Base-by-base conservation (phyloP, 2,888 invertebrate species). In the Teleiodes luculella region DNA sequence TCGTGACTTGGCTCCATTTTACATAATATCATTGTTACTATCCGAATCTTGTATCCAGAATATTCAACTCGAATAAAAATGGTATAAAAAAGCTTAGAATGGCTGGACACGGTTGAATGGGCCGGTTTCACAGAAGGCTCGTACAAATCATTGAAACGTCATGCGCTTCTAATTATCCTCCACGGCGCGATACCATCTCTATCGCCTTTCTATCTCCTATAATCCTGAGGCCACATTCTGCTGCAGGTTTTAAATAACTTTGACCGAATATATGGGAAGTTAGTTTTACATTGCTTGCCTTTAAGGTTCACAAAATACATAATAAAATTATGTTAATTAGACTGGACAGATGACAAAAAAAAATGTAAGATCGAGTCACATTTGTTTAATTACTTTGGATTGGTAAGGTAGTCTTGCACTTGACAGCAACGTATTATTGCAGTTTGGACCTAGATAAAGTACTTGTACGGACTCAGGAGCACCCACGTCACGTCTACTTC, bases 141-240 rank as follows among this genome's bases (percentile, higher is more conserved):
- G 54, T 63, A 78, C 79, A 79, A 78, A 80, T 79, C 79, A 79
- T 68, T 60, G 66, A 51, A 64, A 69, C 68, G 64, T 73, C 75
- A 73, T 71, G 66, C 64, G 65, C 67, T 67, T 68, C 66, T 79
- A 81, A 83, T 83, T 80, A 81, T 73, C 71, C 63, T 13, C 43
- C 24, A n/a, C 60, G 60, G 63, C 59, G 62, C 66, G 82, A 82
- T 83, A 81, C 72, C 65, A 82, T 81, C 79, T 77, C 72, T 72
- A 77, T 79, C 71, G 63, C 61, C 63, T 31, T 24, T 51, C 63
- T 16, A 49, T 51, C 41, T 41, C 30, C 31, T 28, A 62, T 63
- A 62, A 64, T 61, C 64, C 65, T 41, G 36, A 10, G 3, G 7
- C 13, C 13, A 13, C 20, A 24, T 46, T 46, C 52, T 33, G 52